Conservation (phyloP, 30 jellyfish, hydroid and myxozoan genomes). For the Chironex yamaguchii region DNA sequence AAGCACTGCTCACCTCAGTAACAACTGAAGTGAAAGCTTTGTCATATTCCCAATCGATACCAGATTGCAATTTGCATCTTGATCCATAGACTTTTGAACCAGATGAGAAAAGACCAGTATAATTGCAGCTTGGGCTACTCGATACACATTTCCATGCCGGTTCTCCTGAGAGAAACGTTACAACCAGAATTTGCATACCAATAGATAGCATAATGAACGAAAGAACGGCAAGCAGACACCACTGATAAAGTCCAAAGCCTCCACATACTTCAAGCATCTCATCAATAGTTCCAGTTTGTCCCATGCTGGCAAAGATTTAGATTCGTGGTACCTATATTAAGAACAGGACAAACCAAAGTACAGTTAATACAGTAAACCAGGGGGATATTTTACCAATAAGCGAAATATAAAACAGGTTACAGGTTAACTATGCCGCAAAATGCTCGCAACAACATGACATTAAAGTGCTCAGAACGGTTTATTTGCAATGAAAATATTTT, state of each 20-base stretch:
- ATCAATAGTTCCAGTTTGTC: conserved; percentile 10
- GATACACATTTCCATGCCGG: conserved; percentile 60
- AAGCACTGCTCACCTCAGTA: conserved; percentile 54
- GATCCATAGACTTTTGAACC: neutral
- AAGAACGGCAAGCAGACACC: conserved; percentile 18
- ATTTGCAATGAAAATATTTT: too few relatives aligned
- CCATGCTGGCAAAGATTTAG: too few relatives aligned
- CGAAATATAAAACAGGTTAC: too few relatives aligned
- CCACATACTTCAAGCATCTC: conserved; percentile 41
- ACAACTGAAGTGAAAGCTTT: conserved; percentile 28
- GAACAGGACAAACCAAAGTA: too few relatives aligned
- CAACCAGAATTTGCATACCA: conserved; percentile 24
- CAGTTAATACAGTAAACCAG: too few relatives aligned
- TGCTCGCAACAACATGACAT: too few relatives aligned
- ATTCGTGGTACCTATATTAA: too few relatives aligned
- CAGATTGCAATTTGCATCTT: conserved; percentile 1
- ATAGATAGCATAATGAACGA: conserved; percentile 21
- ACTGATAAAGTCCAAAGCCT: conserved; percentile 51
- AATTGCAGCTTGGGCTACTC: conserved; percentile 15
- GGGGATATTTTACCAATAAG: too few relatives aligned
- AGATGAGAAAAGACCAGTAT: neutral
- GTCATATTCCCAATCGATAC: conserved; percentile 16
- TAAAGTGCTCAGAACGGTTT: too few relatives aligned
- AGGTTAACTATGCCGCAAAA: too few relatives aligned
- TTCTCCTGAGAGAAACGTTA: conserved; percentile 43